phyloP scores from a whole-genome alignment of 1,140 invertebrate genomes.

The Aphelinus atriplicis region DNA sequence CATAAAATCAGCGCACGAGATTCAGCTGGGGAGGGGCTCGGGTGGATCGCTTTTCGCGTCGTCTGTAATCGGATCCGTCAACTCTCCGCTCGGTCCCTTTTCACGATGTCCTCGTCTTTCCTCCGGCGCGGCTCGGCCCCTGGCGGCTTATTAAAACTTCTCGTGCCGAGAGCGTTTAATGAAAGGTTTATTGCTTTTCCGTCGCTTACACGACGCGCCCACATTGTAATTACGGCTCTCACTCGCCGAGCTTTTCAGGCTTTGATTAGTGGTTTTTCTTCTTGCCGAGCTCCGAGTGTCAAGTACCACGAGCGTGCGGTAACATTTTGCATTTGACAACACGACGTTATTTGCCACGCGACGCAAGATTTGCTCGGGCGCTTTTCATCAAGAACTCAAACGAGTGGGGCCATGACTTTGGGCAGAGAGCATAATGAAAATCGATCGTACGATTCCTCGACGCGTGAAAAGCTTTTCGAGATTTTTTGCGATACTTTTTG shows the following conservation, averaged over 20 bases:
- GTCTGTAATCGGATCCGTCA: conserved; percentile 48
- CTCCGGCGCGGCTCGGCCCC: not conserved
- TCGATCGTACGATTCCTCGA: too few species aligned
- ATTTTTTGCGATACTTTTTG: too few species aligned
- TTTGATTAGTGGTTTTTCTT: conserved; percentile 11
- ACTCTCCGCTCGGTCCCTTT: conserved; percentile 1
- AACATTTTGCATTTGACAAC: too few species aligned
- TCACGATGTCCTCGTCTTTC: not conserved
- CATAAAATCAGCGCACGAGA: conserved; percentile 45
- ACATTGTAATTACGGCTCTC: conserved; percentile 5
- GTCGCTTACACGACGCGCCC: not conserved
- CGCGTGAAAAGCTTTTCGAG: too few species aligned
- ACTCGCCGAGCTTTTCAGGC: not conserved
- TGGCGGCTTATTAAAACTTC: conserved; percentile 37
- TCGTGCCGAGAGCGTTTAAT: conserved; percentile 7
- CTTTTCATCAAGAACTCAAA: too few species aligned
- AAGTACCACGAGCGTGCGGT: too few species aligned
- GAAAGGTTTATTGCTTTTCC: conserved; percentile 18
- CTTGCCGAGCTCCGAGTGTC: too few species aligned
- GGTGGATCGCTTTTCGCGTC: conserved; percentile 62
- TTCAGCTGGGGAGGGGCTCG: too few species aligned
- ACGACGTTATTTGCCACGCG: too few species aligned
- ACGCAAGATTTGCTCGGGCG: too few species aligned
- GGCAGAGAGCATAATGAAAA: too few species aligned
- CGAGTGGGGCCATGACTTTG: too few species aligned